A percentile compares a stretch with the other conserved stretches of the same genome.
Conservation (phyloP, 2,113 vertebrate species). For the Scatophagus argus region DNA sequence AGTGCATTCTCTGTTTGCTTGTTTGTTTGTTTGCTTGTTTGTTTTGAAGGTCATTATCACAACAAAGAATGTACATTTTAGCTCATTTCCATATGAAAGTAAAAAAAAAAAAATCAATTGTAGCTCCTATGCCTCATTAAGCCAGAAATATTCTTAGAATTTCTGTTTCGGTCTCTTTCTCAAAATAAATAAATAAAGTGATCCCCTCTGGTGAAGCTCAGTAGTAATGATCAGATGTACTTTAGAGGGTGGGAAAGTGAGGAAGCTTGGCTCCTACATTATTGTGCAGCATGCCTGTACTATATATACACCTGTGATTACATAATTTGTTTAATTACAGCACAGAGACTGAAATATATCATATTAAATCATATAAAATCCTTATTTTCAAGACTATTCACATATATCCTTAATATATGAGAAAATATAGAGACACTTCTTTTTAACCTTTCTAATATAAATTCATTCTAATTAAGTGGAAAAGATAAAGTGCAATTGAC, state of each 20-base stretch:
- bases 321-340: conserved; percentile 13
- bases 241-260: not conserved
- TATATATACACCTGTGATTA: conserved; percentile 6
- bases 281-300: not conserved
- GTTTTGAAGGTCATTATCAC: conserved; percentile 72
- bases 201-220: conserved; percentile 33
- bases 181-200: conserved; percentile 51
- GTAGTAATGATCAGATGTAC: conserved; percentile 29
- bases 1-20: conserved; percentile 37
- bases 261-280: not conserved
- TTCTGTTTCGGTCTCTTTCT: conserved; percentile 38
- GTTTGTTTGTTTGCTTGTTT: conserved; percentile 65
- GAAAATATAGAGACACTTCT: not conserved
- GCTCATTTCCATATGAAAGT: conserved; percentile 82
- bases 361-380: not conserved
- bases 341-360: not conserved
- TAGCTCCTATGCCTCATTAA: conserved; percentile 71
- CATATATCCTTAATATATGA: not conserved
- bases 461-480: not conserved
- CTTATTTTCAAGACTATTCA: not conserved
- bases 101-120: conserved; percentile 69
- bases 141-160: conserved; percentile 52
- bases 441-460: not conserved
- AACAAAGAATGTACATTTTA: conserved; percentile 69
- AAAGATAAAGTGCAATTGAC: too few species aligned